Evolutionary conservation across 2,113 vertebrate species (phyloP), one percentile per base, ranked within the genome.

Genomic region (Picathartes gymnocephalus): DNA sequence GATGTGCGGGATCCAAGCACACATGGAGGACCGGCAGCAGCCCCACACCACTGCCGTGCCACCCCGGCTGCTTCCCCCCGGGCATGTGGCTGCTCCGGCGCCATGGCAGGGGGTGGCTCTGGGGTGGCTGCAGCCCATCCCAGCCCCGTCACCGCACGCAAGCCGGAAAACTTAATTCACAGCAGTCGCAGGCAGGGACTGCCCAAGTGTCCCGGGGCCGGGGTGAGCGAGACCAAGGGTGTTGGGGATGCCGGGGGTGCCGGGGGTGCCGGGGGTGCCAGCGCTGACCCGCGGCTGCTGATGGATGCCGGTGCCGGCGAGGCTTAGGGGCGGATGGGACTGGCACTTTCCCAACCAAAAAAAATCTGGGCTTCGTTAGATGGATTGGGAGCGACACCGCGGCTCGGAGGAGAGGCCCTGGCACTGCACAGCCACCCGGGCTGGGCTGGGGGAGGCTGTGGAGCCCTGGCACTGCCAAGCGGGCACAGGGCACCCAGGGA

Each of bases 321-420:
- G 35, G 56, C 14, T 1, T 0, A 28, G 33, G 44, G 3, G 1
- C 13, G 61, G 88, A 54, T 31, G 88, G 51, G 57, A 58, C 27
- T 3, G 24, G 70, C 35, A 0, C 8, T 71, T 88, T 79, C 65
- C 78, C 88, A 95, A n/a, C 69, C 47, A 2, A 23, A 76, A 61
- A 42, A 31, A 37, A 64, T 96, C 85, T 94, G 95, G 79, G 70
- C 39, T 93, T 87, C 82, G 53, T 96, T 94, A 95, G 70, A 39
- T 7, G 57, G 56, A 6, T 35, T 1, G 70, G 65, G 88, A 95
- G 35, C 18, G 13, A 54, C 66, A 17, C 69, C 6, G 4, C 65
- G n/a, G 81, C 73, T 79, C 18, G 7, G 81, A 15, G 1, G 2
- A 66, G 74, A 76, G 86, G 90, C 83, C 87, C 18, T 21, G 48